Percentiles rank a stretch among this genome's conserved stretches.
These are phyloP conservation scores for Chionis minor DNA, from an alignment of 2,113 vertebrate genomes.

Conservation along the genomic window DNA sequence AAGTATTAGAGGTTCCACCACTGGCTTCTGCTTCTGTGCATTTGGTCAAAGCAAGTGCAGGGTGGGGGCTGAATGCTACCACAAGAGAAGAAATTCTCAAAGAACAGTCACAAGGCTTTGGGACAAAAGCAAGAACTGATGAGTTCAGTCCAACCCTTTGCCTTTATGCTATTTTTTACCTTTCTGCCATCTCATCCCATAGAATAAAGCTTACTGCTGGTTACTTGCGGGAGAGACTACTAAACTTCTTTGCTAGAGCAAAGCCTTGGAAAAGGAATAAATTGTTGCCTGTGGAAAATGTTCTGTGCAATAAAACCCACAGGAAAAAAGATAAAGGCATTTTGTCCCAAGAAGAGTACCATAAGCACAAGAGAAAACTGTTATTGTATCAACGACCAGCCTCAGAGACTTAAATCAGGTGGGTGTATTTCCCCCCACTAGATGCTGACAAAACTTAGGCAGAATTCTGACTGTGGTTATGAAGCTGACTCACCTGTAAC, in stretches of 20 bases:
- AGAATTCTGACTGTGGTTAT: background rate
- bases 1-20: background rate
- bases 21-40: background rate
- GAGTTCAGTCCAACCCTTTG: background rate
- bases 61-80: background rate
- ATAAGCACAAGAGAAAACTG: background rate
- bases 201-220: background rate
- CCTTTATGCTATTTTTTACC: background rate
- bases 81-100: background rate
- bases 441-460: background rate
- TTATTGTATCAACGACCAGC: background rate
- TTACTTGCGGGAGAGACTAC: background rate
- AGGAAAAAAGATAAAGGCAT: background rate
- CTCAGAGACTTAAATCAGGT: background rate
- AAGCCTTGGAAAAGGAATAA: background rate
- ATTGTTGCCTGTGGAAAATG: background rate
- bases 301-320: background rate
- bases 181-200: background rate
- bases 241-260: background rate
- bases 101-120: background rate
- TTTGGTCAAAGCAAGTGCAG: background rate
- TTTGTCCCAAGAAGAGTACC: background rate
- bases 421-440: background rate
- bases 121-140: background rate
- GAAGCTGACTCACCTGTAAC: constrained; percentile 82